Evolutionary conservation across 2,888 invertebrate genomes (phyloP), one percentile per base, ranked within the genome.

Genomic region (Nematopogon swammerdamellus): DNA sequence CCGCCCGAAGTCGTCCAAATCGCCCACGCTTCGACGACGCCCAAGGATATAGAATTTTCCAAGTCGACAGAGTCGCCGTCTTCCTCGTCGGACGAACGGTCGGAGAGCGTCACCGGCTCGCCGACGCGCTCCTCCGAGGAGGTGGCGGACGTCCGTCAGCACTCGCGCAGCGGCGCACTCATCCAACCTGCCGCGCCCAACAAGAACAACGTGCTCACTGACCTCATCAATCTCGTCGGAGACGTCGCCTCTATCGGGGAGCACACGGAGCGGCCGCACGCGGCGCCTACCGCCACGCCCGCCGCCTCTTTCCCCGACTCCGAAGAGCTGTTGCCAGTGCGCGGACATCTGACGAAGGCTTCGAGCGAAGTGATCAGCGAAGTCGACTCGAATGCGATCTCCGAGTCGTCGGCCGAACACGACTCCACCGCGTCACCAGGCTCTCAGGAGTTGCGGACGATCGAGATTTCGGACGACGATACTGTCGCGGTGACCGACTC

Each of bases 221-320:
- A 76, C 56, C 63, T 80, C 10, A 75, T 74, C 2, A 72, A 72
- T 48, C 58, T 80, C 42, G 77, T 80, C 2, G 75, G 70, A 17
- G 80, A 80, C 52, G 75, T 80, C 11, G 79, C 75, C 2, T 68
- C 73, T 0, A 77, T 80, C 36, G 72, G 72, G 47, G 72, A 73
- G 42, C 71, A 73, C 50, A 67, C 70, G 4, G 69, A 68, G 2
- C 57, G 56, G 3, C 60, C 69, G 1, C 55, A 56, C 2, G 46
- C 51, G 1, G 52, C 52, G 11, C n/a, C n/a, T n/a, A n/a, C n/a
- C n/a, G n/a, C n/a, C n/a, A n/a, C n/a, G n/a, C 52, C 67, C 3
- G 63, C 67, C 6, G 63, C 63, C 42, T 67, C n/a, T n/a, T n/a
- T 70, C 50, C 65, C 73, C 2, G 72, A 75, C 45, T 77, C 77